Percentiles rank a stretch among this genome's conserved stretches.
phyloP scores from a whole-genome alignment of 2,113 vertebrate species.

The Nesoenas mayeri region DNA sequence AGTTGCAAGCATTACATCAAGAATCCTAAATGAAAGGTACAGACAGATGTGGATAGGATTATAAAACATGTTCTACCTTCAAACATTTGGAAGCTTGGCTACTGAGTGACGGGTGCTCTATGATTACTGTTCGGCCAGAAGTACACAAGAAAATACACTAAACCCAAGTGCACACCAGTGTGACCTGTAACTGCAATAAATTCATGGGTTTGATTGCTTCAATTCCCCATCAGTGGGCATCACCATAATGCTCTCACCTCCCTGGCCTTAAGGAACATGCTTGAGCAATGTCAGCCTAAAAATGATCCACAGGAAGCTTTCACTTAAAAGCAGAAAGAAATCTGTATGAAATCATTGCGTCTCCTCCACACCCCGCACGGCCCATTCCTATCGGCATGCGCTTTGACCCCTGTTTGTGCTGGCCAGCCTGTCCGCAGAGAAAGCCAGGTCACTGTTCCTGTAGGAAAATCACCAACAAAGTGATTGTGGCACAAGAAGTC shows the following conservation, averaged over 20 bases:
- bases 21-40: background rate
- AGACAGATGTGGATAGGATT: background rate
- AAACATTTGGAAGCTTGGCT: background rate
- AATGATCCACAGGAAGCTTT: background rate
- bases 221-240: background rate
- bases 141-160: background rate
- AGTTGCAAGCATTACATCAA: background rate
- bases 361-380: background rate
- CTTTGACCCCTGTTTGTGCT: slow-evolving; percentile 31
- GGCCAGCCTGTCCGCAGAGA: background rate
- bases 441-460: background rate
- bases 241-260: background rate
- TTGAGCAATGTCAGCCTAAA: background rate
- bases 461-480: background rate
- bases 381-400: background rate
- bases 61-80: background rate
- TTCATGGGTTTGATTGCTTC: background rate
- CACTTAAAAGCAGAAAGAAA: background rate
- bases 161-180: background rate
- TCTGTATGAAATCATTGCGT: background rate
- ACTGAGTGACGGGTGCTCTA: background rate
- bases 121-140: background rate
- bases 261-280: background rate
- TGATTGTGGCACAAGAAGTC: background rate
- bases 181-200: background rate